Base-by-base conservation (phyloP, 2,888 invertebrate genomes). In the Oscheius onirici region DNA sequence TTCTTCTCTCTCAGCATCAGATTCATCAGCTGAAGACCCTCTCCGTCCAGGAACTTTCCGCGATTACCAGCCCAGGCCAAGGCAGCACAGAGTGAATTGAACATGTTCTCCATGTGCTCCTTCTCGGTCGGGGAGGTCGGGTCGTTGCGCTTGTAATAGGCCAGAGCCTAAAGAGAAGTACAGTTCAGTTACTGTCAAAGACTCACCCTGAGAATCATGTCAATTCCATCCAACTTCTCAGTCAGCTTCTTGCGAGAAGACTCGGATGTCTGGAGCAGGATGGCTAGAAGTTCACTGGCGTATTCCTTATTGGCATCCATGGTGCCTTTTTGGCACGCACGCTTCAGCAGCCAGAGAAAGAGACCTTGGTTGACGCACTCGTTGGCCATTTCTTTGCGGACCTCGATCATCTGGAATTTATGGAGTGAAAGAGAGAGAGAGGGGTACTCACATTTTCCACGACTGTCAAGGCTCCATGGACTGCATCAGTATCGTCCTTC, bases 21-120 rank as follows among this genome's bases (percentile, higher is more conserved):
- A 90, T 97, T 99, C 99, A 99, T 99, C 55, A 99, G 91, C 89
- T 99, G 99, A 60, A 97, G 90, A 2, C 99, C 99, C 90, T 99
- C 99, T 1, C 95, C 99, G 84, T 93, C 92, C 40, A 99, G 90
- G 88, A 99, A 99, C 71, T 93, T 92, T 46, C 74, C 94, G 60
- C 96, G 91, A 89, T 99, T 99, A 75, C 92, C 90, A 15, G 92
- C 91, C 76, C 92, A 91, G 93, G 97, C 93, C 71, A 99, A 90
- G 69, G 95, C 92, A 66, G 96, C 96, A 88, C 99, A 99, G 74
- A 99, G 90, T 70, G 93, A 92, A 89, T 97, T 94, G 88, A 99
- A 99, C 80, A 99, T 90, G 89, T 99, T 99, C 89, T 99, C 97
- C 97, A 99, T 97, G 86, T 95, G 93, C 89, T 99, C 99, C 84